These are phyloP conservation scores for Albula goreensis DNA, from an alignment of 2,113 vertebrate species.

Conservation along the genomic window DNA sequence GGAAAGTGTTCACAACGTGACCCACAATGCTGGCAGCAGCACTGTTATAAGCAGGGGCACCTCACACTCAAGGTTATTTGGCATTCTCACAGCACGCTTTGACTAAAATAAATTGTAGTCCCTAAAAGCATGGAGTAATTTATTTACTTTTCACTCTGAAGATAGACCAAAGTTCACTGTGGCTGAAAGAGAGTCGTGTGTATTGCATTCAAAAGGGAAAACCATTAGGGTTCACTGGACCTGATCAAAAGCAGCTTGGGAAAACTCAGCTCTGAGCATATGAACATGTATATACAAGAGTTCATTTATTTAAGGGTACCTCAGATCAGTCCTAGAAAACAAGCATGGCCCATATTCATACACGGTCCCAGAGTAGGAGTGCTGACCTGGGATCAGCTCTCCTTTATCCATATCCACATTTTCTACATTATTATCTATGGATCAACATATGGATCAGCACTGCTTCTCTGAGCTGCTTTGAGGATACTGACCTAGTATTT, in stretches of 20 bases:
- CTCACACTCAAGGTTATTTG: conserved; percentile 8
- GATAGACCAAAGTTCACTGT: neutral
- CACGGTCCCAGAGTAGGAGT: no score
- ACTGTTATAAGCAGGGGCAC: neutral
- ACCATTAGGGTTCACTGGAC: neutral
- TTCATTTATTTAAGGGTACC: neutral
- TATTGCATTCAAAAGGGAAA: neutral
- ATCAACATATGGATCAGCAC: no score
- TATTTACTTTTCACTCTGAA: neutral
- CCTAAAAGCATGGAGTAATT: neutral
- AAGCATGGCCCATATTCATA: no score
- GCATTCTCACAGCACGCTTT: neutral
- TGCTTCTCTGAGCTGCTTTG: no score
- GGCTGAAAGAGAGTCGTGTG: neutral
- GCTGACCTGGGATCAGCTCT: no score
- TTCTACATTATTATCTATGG: no score
- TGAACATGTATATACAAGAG: neutral
- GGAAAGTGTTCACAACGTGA: neutral
- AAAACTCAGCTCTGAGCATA: neutral
- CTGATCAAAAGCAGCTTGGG: neutral
- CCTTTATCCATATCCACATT: no score
- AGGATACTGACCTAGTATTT: no score
- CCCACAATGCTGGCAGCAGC: neutral
- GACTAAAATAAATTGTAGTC: neutral
- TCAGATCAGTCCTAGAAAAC: neutral